Conservation (phyloP, 2,113 vertebrate species). For the Pelvicachromis taeniatus region DNA sequence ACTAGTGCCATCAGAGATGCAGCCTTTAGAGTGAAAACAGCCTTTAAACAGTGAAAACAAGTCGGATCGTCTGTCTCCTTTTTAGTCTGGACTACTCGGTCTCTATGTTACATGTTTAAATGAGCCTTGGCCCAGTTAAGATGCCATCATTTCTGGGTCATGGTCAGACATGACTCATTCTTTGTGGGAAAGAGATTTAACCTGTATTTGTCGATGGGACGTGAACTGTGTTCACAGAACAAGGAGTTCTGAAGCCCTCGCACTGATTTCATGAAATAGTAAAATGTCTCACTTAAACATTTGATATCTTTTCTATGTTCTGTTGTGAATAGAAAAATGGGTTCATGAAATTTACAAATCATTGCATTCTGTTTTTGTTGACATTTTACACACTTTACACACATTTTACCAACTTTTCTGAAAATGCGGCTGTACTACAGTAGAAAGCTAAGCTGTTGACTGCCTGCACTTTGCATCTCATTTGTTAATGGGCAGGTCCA, state of each 20-base stretch:
- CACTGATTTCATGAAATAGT: background rate
- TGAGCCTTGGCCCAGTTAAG: background rate
- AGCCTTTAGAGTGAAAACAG: background rate
- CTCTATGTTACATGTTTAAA: background rate
- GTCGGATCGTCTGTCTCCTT: background rate
- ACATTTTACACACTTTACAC: background rate
- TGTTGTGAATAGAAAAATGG: background rate
- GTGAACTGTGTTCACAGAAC: background rate
- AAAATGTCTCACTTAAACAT: background rate
- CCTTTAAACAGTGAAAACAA: background rate
- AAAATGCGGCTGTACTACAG: background rate
- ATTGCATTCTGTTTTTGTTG: background rate
- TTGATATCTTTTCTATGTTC: background rate
- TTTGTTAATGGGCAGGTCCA: constrained; percentile 16
- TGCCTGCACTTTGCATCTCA: constrained; percentile 37
- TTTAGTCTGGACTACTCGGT: background rate
- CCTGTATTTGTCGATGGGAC: background rate
- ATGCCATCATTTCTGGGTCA: background rate
- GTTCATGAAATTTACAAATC: background rate
- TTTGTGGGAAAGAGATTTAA: background rate
- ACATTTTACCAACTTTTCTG: background rate
- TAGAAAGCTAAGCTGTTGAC: background rate
- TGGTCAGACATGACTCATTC: background rate
- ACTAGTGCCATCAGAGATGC: background rate
- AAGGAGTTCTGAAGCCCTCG: background rate